Evolutionary conservation across 2,797 vertebrate genomes (phyloP), one percentile per base, ranked within the genome.

Genomic region (Pteropus rufus): DNA sequence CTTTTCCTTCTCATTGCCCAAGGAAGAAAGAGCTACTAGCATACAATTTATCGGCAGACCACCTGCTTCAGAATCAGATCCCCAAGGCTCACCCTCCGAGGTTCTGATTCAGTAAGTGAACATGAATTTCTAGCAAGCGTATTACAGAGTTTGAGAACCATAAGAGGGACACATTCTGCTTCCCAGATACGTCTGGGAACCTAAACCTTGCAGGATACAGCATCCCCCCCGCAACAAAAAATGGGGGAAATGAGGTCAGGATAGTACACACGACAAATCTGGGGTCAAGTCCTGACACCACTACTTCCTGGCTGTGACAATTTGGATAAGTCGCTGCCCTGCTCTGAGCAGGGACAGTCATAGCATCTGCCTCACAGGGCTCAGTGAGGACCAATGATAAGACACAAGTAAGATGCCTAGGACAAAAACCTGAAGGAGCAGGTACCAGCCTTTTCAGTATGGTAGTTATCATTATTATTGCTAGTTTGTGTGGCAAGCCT

Each of bases 131-230:
- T 7, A 41, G 41, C 34, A 60, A 60, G 34, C 4, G 19, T 34
- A 54, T 0, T 1, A 4, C 7, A 24, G 21, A 31, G 2, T 4
- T 31, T 2, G 12, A 77, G 44, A 69, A 56, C 6, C 19, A 14
- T 10, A 6, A 41, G 21, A 69, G 16, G 29, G 39, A 69, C 5
- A 49, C 9, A 21, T 26, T 36, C 75, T 23, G 34, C 60, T 39
- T 76, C 76, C 75, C 26, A 58, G 21, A 67, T 9, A n/a, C 7
- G 46, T 65, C 46, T n/a, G 29, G 58, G 65, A 79, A 7, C 46
- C 19, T 23, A 29, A 46, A 41, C 81, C 31, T 83, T 79, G 34
- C 3, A 24, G 41, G 58, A 83, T 14, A 64, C 18, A 67, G 70
- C 12, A 7, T 23, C 64, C 18, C 8, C 26, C 9, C 3, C 3